phyloP scores from a whole-genome alignment of 2,797 vertebrate genomes.

The Pangasius sanitwongsei region DNA sequence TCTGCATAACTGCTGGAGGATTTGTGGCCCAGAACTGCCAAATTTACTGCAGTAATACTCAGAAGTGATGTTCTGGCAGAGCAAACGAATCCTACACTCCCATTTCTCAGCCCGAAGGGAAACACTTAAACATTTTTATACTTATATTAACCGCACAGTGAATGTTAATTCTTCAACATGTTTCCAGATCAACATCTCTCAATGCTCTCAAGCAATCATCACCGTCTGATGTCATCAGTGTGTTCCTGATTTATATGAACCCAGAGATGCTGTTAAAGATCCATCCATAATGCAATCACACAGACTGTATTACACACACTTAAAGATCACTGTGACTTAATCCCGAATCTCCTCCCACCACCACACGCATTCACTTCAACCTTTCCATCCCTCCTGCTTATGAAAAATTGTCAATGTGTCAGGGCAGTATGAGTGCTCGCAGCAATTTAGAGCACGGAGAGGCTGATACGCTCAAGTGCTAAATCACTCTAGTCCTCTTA shows the following conservation, averaged over 20 bases:
- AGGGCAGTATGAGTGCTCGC: constrained; percentile 6
- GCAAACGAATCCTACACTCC: neutral
- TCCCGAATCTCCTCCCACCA: neutral
- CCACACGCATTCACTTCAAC: neutral
- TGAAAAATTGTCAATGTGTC: constrained; percentile 8
- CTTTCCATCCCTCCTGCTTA: neutral
- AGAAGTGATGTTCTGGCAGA: constrained; percentile 15
- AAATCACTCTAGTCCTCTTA: constrained; percentile 33
- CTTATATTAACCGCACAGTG: neutral
- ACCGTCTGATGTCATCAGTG: neutral
- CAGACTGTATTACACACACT: neutral
- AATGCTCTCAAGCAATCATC: neutral
- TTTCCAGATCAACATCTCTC: constrained; percentile 3
- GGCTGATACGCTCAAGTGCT: constrained; percentile 26
- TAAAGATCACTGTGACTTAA: neutral
- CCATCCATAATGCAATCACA: constrained; percentile 1
- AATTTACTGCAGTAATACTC: neutral
- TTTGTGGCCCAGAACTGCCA: neutral
- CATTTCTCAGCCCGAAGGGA: constrained; percentile 1
- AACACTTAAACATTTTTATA: neutral
- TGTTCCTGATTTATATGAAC: neutral
- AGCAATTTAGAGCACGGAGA: constrained; percentile 15
- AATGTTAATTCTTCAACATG: neutral
- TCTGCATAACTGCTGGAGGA: neutral
- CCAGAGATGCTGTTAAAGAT: neutral